Conservation (phyloP, 2,113 vertebrate genomes). For the Myanophis thanlyinensis region DNA sequence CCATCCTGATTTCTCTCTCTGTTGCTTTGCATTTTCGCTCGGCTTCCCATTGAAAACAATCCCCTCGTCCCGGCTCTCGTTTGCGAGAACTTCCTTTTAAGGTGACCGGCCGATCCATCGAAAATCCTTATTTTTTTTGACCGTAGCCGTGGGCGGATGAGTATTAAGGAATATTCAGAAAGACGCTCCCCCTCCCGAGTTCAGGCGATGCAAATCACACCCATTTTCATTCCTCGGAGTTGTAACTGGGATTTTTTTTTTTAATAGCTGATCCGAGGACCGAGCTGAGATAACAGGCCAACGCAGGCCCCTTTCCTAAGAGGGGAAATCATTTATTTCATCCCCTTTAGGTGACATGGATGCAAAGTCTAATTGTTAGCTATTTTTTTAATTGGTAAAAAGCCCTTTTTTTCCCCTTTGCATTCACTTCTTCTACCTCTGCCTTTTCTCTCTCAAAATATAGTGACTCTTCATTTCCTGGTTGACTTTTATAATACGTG, state of each 20-base stretch:
- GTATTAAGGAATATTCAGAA: neutral
- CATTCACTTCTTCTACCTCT: constrained; percentile 74
- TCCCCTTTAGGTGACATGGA: constrained; percentile 61
- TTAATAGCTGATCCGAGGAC: neutral
- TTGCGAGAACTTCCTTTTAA: neutral
- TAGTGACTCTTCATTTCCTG: constrained; percentile 20
- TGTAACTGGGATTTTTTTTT: neutral
- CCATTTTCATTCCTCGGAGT: neutral
- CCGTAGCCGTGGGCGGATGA: too few species aligned
- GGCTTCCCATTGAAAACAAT: neutral
- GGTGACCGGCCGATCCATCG: neutral
- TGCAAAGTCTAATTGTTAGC: constrained; percentile 62
- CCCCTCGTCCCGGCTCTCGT: neutral
- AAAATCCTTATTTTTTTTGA: neutral
- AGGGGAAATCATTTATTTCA: constrained; percentile 51
- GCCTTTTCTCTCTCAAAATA: constrained; percentile 24
- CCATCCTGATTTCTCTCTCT: neutral
- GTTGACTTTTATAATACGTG: constrained; percentile 38
- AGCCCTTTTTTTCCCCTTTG: constrained; percentile 50
- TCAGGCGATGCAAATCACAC: neutral
- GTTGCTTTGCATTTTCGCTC: neutral
- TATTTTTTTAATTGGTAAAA: constrained; percentile 57
- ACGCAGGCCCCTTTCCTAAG: constrained; percentile 50
- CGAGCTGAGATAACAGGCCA: too few species aligned
- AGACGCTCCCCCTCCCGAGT: neutral